These are phyloP conservation scores for Heliothis subflexa DNA, from an alignment of 1,140 invertebrate genomes.

Conservation along the genomic window DNA sequence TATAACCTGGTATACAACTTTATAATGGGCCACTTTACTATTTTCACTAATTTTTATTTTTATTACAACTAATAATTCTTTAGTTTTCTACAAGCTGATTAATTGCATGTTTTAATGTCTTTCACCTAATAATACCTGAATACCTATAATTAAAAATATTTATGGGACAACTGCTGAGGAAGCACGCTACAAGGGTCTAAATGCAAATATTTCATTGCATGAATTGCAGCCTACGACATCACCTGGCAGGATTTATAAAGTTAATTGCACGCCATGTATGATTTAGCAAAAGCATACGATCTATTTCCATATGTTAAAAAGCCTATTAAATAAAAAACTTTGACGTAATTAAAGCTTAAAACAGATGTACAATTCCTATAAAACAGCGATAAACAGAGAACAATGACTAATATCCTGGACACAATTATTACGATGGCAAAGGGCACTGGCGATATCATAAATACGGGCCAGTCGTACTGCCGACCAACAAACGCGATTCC, in stretches of 20 bases:
- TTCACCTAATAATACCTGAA: neutral
- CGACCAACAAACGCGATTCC: too few relatives aligned
- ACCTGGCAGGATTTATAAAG: conserved; percentile 14
- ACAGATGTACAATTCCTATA: conserved; percentile 11
- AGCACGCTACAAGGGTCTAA: neutral
- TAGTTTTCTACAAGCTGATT: neutral
- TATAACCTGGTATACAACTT: neutral
- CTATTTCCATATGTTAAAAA: neutral
- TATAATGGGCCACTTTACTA: neutral
- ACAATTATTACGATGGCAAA: conserved; percentile 34
- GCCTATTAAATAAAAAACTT: conserved; percentile 1
- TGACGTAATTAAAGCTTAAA: conserved; percentile 4
- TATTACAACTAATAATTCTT: neutral
- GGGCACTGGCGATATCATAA: conserved; percentile 15
- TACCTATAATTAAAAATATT: neutral
- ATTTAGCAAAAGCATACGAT: neutral
- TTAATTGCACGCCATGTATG: neutral
- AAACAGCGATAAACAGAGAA: conserved; percentile 21
- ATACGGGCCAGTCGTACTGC: neutral
- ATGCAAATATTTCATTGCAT: neutral
- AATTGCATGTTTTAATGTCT: neutral
- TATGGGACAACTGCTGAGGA: conserved; percentile 6
- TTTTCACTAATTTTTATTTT: neutral
- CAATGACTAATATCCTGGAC: conserved; percentile 33
- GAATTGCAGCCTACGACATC: neutral